These are phyloP conservation scores for Synergus japonicus DNA, from an alignment of 2,888 invertebrate species.

Conservation along the genomic window DNA sequence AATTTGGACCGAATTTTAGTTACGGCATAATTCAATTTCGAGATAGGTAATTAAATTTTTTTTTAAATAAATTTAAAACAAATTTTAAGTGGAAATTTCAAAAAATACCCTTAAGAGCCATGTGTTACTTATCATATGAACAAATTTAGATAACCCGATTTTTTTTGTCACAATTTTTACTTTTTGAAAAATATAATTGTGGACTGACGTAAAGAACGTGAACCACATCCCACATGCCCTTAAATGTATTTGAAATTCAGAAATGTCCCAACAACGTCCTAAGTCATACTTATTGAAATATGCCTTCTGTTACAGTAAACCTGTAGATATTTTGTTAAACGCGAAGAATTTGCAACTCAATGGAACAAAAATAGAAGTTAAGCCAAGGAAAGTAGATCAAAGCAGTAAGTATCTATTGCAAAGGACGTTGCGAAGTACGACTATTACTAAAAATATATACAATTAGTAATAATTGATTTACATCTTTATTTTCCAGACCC, in stretches of 20 bases:
- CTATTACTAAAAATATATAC: not conserved
- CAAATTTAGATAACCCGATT: too few species aligned
- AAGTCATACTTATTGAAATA: not conserved
- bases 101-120: not conserved
- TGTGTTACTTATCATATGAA: too few species aligned
- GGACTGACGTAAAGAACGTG: too few species aligned
- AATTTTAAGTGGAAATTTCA: not conserved
- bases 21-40: constrained; percentile 63
- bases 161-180: too few species aligned
- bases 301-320: constrained; percentile 57
- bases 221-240: too few species aligned
- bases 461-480: not conserved
- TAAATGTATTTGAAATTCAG: too few species aligned
- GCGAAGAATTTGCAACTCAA: constrained; percentile 57
- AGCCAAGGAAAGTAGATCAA: constrained; percentile 52
- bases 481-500: constrained; percentile 9
- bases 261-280: too few species aligned
- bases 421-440: not conserved
- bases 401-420: constrained; percentile 26
- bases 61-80: not conserved
- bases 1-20: constrained; percentile 43
- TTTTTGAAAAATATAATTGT: too few species aligned
- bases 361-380: constrained; percentile 60
- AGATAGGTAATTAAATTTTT: constrained; percentile 58
- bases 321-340: constrained; percentile 62